Evolutionary conservation across 2,888 invertebrate species (phyloP).

Genomic region (Crematogaster levior): DNA sequence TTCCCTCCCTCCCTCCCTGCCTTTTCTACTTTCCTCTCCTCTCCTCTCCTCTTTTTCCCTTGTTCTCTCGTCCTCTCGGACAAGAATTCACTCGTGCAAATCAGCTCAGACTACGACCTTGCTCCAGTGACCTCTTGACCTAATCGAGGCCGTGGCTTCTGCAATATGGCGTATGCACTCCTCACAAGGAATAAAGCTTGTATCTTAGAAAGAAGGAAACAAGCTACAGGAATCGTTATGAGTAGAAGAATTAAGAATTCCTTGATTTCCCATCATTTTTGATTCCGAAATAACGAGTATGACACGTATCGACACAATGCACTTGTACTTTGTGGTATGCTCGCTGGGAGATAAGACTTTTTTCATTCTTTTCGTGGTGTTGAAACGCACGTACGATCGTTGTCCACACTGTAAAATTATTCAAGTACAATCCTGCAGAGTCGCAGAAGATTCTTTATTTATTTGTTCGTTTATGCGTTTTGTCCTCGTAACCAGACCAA

Average conservation of each 20-base stretch:
- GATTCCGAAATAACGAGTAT: neutral
- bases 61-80: slow-evolving; percentile 22
- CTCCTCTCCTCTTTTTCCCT: slow-evolving; percentile 8
- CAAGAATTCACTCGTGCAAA: slow-evolving; percentile 65
- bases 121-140: slow-evolving; percentile 77
- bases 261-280: slow-evolving; percentile 44
- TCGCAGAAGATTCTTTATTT: neutral
- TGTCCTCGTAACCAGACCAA: neutral
- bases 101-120: slow-evolving; percentile 68
- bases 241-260: neutral
- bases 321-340: neutral
- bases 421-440: neutral
- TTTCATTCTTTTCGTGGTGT: neutral
- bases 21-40: slow-evolving; percentile 17
- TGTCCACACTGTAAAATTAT: neutral
- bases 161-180: slow-evolving; percentile 58
- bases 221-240: neutral
- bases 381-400: neutral
- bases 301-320: neutral
- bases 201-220: neutral
- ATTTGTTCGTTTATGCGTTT: neutral
- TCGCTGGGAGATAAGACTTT: neutral
- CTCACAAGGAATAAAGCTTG: slow-evolving; percentile 65
- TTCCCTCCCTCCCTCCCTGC: neutral
- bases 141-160: slow-evolving; percentile 58